Evolutionary conservation across 2,888 invertebrate species (phyloP).

Genomic region (Aelia acuminata): DNA sequence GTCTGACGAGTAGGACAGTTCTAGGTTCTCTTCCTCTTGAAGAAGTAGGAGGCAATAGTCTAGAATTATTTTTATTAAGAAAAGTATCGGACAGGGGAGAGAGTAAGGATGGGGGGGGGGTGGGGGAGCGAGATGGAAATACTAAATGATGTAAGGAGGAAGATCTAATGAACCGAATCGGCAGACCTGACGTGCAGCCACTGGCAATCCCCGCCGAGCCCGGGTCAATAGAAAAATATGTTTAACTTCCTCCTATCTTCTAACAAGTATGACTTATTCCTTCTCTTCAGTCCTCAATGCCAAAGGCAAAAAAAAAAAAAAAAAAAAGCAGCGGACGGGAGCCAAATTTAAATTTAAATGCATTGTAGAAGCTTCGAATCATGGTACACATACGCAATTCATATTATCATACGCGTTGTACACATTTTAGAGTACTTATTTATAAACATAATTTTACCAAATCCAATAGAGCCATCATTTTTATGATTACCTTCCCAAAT

Average conservation of each 20-base stretch:
- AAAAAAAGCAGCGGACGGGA: too few species aligned
- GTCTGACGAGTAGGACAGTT: too few species aligned
- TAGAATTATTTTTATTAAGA: conserved; percentile 10
- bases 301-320: too few species aligned
- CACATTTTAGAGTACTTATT: too few species aligned
- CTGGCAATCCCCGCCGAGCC: conserved; percentile 11
- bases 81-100: neutral
- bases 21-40: neutral
- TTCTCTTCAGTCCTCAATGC: neutral
- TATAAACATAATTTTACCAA: too few species aligned
- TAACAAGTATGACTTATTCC: neutral
- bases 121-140: conserved; percentile 46
- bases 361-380: too few species aligned
- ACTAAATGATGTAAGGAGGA: conserved; percentile 50
- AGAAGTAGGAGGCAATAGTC: neutral
- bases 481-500: too few species aligned
- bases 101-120: neutral
- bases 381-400: too few species aligned
- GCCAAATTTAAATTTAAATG: too few species aligned
- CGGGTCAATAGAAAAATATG: conserved; percentile 43
- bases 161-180: conserved; percentile 49
- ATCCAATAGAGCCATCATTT: too few species aligned
- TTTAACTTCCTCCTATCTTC: conserved; percentile 33
- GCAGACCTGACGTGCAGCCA: conserved; percentile 46
- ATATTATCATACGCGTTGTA: too few species aligned